Evolutionary conservation across 2,797 vertebrate genomes (phyloP).

Genomic region (Catostomus latipinnis): DNA sequence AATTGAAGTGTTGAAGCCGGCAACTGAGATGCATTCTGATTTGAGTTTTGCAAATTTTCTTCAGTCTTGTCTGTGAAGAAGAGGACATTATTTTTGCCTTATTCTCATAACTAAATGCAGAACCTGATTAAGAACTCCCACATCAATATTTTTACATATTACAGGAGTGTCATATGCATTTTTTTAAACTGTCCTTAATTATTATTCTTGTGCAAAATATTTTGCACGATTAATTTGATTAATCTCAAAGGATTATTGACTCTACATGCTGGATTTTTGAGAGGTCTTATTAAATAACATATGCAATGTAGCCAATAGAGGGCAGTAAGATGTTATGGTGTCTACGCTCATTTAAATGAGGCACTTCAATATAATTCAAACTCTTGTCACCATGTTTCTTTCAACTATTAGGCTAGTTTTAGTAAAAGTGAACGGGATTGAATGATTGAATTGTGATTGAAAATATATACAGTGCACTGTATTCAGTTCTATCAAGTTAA

Average conservation of each 20-base stretch:
- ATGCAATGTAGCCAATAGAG: constrained; percentile 59
- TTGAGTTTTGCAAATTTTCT: not conserved
- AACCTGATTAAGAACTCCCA: too few relatives aligned
- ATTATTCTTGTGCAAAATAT: not conserved
- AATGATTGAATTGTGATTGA: not conserved
- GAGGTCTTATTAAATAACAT: constrained; percentile 2
- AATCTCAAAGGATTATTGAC: not conserved
- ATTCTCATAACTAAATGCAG: not conserved
- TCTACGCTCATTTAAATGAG: constrained; percentile 40
- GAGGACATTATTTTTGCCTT: not conserved
- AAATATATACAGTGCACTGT: not conserved
- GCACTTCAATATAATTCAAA: constrained; percentile 42
- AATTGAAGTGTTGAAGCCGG: constrained; percentile 27
- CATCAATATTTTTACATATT: not conserved
- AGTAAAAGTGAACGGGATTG: constrained; percentile 6
- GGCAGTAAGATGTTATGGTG: constrained; percentile 58
- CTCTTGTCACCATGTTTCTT: constrained; percentile 55
- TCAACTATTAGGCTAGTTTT: constrained; percentile 37
- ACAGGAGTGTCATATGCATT: not conserved
- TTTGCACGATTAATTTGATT: not conserved
- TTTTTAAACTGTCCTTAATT: not conserved
- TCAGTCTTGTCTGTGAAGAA: not conserved
- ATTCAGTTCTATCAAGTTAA: constrained; percentile 43
- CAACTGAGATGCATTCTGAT: not conserved
- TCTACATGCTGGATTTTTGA: constrained; percentile 17